phyloP scores from a whole-genome alignment of 2,113 vertebrate genomes.

The Fulmarus glacialis region DNA sequence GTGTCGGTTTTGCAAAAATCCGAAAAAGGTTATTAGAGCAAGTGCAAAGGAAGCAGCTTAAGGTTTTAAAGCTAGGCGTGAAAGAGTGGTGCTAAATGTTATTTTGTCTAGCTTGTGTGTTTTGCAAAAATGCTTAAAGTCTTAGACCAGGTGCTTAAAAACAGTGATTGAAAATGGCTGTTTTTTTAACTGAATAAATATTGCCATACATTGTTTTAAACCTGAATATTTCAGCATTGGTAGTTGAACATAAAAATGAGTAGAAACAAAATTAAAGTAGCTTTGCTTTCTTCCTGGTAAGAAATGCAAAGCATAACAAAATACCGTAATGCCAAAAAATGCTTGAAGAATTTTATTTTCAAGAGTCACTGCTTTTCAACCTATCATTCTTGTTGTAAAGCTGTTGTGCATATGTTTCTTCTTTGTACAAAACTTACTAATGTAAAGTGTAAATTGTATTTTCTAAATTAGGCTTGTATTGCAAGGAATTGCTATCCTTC shows the following conservation, averaged over 20 bases:
- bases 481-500: conserved; percentile 97
- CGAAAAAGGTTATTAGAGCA: background rate
- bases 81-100: background rate
- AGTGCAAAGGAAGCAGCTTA: background rate
- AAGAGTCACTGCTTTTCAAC: background rate
- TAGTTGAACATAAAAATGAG: background rate
- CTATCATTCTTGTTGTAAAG: background rate
- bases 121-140: background rate
- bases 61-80: background rate
- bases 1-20: background rate
- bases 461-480: conserved; percentile 88
- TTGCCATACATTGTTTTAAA: background rate
- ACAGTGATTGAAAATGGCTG: background rate
- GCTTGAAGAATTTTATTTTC: background rate
- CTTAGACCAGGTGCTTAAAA: background rate
- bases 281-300: background rate
- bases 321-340: background rate
- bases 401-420: background rate
- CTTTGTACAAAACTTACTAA: background rate
- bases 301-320: background rate
- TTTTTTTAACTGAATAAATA: background rate
- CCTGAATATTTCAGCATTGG: background rate
- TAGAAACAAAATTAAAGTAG: background rate
- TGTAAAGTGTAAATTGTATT: background rate
- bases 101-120: background rate